phyloP scores from a whole-genome alignment of 53 echinoderm and acorn worm species.

The Astropecten irregularis region DNA sequence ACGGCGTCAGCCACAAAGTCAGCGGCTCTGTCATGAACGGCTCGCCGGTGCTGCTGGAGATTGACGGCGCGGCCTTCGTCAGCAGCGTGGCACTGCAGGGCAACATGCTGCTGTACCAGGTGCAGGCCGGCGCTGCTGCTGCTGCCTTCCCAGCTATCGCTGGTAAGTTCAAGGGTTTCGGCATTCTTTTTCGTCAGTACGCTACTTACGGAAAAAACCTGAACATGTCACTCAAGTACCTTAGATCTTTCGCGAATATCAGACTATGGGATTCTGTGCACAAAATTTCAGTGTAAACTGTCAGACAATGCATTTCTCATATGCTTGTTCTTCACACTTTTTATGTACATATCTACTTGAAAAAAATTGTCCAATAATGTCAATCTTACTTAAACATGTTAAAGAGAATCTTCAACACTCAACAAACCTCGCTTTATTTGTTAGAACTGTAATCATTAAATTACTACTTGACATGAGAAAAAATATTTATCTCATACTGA shows the following conservation, averaged over 20 bases:
- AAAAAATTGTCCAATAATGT: too few relatives aligned
- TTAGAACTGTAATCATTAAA: too few relatives aligned
- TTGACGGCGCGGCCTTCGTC: constrained; percentile 80
- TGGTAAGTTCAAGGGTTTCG: constrained; percentile 59
- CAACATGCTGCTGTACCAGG: constrained; percentile 75
- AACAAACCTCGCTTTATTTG: too few relatives aligned
- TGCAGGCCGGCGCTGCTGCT: constrained; percentile 47
- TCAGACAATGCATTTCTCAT: too few relatives aligned
- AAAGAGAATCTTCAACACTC: too few relatives aligned
- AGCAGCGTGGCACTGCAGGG: constrained; percentile 76
- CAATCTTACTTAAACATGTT: too few relatives aligned
- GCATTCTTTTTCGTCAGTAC: not conserved
- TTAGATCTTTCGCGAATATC: not conserved
- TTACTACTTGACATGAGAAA: too few relatives aligned
- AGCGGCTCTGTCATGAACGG: constrained; percentile 71
- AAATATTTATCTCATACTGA: too few relatives aligned
- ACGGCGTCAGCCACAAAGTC: constrained; percentile 61
- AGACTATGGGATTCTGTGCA: too few relatives aligned
- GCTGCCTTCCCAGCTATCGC: constrained; percentile 63
- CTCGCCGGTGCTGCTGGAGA: constrained; percentile 74
- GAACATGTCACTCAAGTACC: not conserved
- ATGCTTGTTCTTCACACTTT: too few relatives aligned
- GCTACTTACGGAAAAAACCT: not conserved
- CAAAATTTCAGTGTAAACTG: too few relatives aligned
- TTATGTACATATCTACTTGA: too few relatives aligned